Conservation (phyloP, 2,113 vertebrate species). For the Vidua chalybeata region DNA sequence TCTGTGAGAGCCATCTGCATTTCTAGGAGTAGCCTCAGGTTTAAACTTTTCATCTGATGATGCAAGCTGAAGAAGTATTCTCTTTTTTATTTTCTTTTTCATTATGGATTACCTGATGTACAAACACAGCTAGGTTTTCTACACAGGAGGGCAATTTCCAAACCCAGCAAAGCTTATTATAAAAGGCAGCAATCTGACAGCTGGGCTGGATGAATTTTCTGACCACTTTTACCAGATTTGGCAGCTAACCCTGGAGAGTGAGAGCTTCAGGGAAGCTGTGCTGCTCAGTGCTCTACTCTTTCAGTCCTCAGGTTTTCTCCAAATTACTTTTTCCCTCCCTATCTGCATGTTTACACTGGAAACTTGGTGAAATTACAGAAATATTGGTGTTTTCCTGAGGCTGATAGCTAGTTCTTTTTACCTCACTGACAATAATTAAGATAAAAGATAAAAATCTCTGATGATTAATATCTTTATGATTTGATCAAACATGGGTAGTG, state of each 20-base stretch:
- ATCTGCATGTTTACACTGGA: neutral
- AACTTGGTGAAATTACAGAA: neutral
- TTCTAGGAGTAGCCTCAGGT: neutral
- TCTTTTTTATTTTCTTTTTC: neutral
- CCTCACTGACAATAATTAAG: neutral
- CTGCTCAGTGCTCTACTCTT: neutral
- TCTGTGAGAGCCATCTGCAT: neutral
- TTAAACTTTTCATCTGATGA: neutral
- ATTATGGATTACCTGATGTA: neutral
- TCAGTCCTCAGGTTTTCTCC: neutral
- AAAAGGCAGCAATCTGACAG: neutral
- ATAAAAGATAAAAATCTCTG: neutral
- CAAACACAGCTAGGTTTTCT: neutral
- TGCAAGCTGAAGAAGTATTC: neutral
- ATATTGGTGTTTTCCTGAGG: neutral
- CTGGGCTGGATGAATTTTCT: neutral
- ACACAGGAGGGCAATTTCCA: neutral
- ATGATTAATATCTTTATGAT: neutral
- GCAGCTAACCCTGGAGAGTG: neutral
- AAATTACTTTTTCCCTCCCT: neutral
- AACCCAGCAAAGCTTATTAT: neutral
- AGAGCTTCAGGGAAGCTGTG: neutral
- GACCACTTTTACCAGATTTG: neutral
- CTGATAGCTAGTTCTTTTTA: neutral
- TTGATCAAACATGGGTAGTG: neutral